These are phyloP conservation scores for Slavum lentiscoides DNA, from an alignment of 2,888 invertebrate species.

Conservation along the genomic window DNA sequence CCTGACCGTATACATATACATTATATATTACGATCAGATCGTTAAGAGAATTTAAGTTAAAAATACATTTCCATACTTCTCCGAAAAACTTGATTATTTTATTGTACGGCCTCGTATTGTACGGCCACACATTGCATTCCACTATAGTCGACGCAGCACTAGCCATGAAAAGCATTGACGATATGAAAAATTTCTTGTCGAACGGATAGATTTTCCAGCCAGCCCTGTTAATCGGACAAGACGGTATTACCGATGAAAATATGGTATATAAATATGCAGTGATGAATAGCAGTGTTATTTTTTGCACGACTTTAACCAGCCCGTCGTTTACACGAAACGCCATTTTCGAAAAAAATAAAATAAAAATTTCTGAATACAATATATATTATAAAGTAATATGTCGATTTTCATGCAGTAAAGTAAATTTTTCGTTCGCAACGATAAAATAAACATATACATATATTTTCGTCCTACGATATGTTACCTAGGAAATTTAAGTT, in stretches of 20 bases:
- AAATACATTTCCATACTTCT: neutral
- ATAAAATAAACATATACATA: too few relatives aligned
- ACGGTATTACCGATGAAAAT: neutral
- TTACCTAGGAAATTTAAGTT: too few relatives aligned
- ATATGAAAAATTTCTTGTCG: neutral
- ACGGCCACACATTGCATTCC: conserved; percentile 27
- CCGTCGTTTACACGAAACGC: conserved; percentile 4
- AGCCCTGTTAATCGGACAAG: neutral
- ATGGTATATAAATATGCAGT: neutral
- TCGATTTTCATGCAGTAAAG: too few relatives aligned
- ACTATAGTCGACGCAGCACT: neutral
- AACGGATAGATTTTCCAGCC: conserved; percentile 25
- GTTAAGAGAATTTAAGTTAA: neutral
- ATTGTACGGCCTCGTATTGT: conserved; percentile 1
- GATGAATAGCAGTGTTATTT: neutral
- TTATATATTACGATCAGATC: too few relatives aligned
- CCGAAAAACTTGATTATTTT: neutral
- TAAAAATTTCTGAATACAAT: too few relatives aligned
- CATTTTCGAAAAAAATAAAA: neutral
- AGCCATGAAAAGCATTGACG: conserved; percentile 8
- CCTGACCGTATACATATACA: too few relatives aligned
- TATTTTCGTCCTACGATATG: too few relatives aligned
- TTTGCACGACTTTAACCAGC: conserved; percentile 9
- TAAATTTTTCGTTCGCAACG: too few relatives aligned
- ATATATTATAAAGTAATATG: too few relatives aligned